Conservation (phyloP, 2,113 vertebrate genomes). For the Motacilla alba region DNA sequence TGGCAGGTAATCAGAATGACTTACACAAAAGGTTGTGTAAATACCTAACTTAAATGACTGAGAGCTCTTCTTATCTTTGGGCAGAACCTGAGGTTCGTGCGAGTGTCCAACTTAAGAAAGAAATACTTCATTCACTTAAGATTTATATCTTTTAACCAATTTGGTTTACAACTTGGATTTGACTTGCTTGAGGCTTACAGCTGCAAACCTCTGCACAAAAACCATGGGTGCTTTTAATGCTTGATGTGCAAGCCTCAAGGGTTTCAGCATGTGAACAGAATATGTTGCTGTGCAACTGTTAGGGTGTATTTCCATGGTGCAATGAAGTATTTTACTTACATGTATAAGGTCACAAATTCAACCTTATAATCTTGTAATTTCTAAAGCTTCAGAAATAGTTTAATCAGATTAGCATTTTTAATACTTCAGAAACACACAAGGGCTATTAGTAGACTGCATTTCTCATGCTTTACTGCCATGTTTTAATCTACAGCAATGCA, state of each 20-base stretch:
- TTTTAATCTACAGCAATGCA: conserved; percentile 80
- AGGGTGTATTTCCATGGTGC: background rate
- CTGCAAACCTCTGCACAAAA: background rate
- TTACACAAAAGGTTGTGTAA: background rate
- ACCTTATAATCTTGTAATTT: background rate
- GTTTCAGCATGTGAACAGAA: background rate
- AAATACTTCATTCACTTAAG: background rate
- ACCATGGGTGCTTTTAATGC: background rate
- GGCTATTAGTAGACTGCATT: background rate
- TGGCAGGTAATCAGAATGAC: conserved; percentile 77
- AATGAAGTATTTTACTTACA: background rate
- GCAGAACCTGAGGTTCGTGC: background rate
- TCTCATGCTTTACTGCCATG: background rate
- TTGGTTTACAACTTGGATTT: background rate
- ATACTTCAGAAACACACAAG: background rate
- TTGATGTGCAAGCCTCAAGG: background rate
- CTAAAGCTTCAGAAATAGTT: background rate
- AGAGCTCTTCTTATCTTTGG: background rate
- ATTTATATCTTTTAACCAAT: background rate
- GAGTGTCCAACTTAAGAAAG: background rate
- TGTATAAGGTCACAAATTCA: background rate
- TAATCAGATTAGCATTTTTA: background rate
- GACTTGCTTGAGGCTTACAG: background rate
- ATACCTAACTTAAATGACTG: background rate
- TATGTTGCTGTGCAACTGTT: background rate